These are phyloP conservation scores for Boloria euphrosyne DNA, from an alignment of 2,888 invertebrate species.

Conservation along the genomic window DNA sequence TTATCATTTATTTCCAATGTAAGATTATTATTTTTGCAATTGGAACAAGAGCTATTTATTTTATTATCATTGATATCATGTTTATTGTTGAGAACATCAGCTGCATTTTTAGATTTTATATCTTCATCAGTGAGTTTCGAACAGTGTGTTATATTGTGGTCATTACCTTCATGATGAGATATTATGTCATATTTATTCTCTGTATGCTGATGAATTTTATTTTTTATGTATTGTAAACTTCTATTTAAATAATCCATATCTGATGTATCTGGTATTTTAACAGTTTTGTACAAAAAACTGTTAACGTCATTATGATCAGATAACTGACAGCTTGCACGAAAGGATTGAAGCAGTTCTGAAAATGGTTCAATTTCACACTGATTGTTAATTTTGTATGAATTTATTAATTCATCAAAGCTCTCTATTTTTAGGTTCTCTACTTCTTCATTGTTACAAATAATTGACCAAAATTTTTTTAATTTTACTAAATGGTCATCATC, in stretches of 20 bases:
- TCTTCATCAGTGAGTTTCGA: background rate
- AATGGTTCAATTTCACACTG: conserved; percentile 50
- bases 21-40: conserved; percentile 1
- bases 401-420: conserved; percentile 49
- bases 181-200: background rate
- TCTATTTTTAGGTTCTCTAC: conserved; percentile 36
- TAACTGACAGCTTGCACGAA: conserved; percentile 40
- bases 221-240: conserved; percentile 20
- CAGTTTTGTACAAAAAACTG: conserved; percentile 26
- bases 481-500: conserved; percentile 39
- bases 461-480: conserved; percentile 50
- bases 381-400: conserved; percentile 48
- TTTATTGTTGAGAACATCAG: conserved; percentile 1
- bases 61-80: conserved; percentile 13
- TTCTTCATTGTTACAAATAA: conserved; percentile 41
- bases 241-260: conserved; percentile 21
- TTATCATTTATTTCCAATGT: conserved; percentile 17
- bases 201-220: background rate
- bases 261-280: conserved; percentile 19
- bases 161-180: background rate
- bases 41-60: background rate
- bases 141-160: background rate
- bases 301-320: conserved; percentile 6
- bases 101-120: background rate
- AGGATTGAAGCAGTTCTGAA: conserved; percentile 56